Evolutionary conservation across 2,888 invertebrate genomes (phyloP), one percentile per base, ranked within the genome.

Genomic region (Odontocolon sp.): DNA sequence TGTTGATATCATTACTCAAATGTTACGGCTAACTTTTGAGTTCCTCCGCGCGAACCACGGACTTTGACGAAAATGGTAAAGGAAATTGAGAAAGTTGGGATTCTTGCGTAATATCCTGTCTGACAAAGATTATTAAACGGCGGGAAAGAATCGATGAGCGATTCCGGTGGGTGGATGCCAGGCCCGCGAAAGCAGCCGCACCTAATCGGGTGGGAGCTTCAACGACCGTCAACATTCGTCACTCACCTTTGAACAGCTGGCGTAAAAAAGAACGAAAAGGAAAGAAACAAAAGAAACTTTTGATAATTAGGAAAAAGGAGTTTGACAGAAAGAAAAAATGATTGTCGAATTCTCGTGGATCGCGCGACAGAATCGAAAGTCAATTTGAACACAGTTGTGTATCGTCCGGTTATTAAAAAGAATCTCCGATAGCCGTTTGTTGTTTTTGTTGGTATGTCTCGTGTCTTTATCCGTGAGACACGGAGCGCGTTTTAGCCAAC

Each of bases 301-400:
- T 4, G 16, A 63, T 28, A 56, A 33, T 23, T 9, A 4, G 52
- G 36, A 52, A 5, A 52, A 11, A 3, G 18, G 18, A 45, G n/a
- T 31, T 21, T 2, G 26, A 9, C n/a, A 23, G 33, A 14, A 11
- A 4, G 18, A 31, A 21, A 14, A 21, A 26, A 5, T 64, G 2
- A 50, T 63, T 1, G 40, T 54, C 40, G 70, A 57, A 52, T 42
- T 42, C 40, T 61, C 23, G 54, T 42, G 63, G 56, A 59, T 63
- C 63, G 66, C 71, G 31, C 31, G 52, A 76, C 71, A 47, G n/a
- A n/a, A 54, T 33, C 68, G 77, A 77, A 47, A 68, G 77, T 77
- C 68, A 68, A 42, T 64, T 42, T 16, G n/a, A n/a, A n/a, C n/a
- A n/a, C n/a, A n/a, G n/a, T n/a, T n/a, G n/a, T n/a, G n/a, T n/a